Base-by-base conservation (phyloP, 1,140 invertebrate species). In the Babylonia areolata region DNA sequence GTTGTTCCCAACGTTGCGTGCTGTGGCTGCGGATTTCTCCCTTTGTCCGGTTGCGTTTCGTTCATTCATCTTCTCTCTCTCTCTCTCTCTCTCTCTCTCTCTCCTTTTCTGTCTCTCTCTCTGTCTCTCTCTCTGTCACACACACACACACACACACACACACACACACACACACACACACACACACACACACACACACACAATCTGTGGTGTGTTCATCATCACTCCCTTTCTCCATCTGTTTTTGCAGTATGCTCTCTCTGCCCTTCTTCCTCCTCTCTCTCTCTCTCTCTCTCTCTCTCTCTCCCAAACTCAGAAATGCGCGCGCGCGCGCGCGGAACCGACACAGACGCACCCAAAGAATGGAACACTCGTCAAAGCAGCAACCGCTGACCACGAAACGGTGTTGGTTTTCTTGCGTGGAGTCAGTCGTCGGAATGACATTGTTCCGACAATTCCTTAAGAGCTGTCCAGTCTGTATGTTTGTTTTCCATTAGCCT, bases 11-110 rank as follows among this genome's bases (percentile, higher is more conserved):
- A 9, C 23, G 51, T 54, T 23, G 11, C 11, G 11, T 11, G 11
- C 51, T 54, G 51, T 54, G 11, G 23, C 51, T 54, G 11, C 23
- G 11, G 11, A 9, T 54, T 23, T 54, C 51, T 54, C 51, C 23
- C 90, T 84, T 83, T 88, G 87, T 81, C 78, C 87, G 51, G 80
- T 42, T 40, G 89, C n/a, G n/a, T n/a, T n/a, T n/a, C n/a, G n/a
- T n/a, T n/a, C n/a, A n/a, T n/a, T n/a, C n/a, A n/a, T n/a, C 86
- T n/a, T 87, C 86, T 42, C 86, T 86, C 33, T 69, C 2, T 69
- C 64, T 69, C 0, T 69, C 23, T 69, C 64, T 69, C 64, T 69
- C 23, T 69, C 23, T 69, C 23, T 69, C 23, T 69, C 64, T 69
- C 64, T 69, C 64, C 28, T 23, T 69, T 23, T 69, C 64, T 69